Evolutionary conservation across 2,797 vertebrate species (phyloP).

Genomic region (Sebastes diaconus): DNA sequence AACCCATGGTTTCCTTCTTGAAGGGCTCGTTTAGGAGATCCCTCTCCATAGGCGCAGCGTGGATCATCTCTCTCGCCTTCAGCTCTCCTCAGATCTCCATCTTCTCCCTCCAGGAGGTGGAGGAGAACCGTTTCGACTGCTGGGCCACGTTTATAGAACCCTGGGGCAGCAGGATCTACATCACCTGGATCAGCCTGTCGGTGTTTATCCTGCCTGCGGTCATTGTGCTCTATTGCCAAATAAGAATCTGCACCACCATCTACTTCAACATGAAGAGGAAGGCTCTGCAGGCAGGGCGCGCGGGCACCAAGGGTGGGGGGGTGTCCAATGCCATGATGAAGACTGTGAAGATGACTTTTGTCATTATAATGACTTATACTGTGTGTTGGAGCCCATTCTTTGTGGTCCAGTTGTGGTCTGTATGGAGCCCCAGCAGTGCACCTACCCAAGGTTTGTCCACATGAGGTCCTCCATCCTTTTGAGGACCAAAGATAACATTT

Average conservation of each 20-base stretch:
- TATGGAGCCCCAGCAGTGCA: constrained; percentile 86
- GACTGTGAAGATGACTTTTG: constrained; percentile 91
- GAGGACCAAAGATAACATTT: not conserved
- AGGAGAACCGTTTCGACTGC: constrained; percentile 85
- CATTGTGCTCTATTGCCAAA: constrained; percentile 84
- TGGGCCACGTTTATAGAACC: constrained; percentile 88
- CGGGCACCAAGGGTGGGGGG: constrained; percentile 59
- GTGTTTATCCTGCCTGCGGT: constrained; percentile 85
- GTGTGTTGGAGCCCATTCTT: constrained; percentile 92
- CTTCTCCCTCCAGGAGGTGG: constrained; percentile 87
- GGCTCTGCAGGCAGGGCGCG: constrained; percentile 76
- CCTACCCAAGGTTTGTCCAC: constrained; percentile 79
- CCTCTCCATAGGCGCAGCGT: constrained; percentile 81
- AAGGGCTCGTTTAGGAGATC: constrained; percentile 83
- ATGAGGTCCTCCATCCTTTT: no score
- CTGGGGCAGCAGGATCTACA: constrained; percentile 85
- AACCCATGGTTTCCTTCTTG: constrained; percentile 86
- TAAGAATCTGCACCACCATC: constrained; percentile 88
- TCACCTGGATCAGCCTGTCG: constrained; percentile 88
- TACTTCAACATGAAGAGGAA: constrained; percentile 87
- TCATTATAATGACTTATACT: constrained; percentile 87
- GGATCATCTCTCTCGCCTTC: constrained; percentile 85
- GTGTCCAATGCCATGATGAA: constrained; percentile 89
- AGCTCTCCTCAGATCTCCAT: constrained; percentile 91
- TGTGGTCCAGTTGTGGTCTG: constrained; percentile 90